Evolutionary conservation across 2,113 vertebrate genomes (phyloP), one percentile per base, ranked within the genome.

Genomic region (Campylomormyrus numenius): DNA sequence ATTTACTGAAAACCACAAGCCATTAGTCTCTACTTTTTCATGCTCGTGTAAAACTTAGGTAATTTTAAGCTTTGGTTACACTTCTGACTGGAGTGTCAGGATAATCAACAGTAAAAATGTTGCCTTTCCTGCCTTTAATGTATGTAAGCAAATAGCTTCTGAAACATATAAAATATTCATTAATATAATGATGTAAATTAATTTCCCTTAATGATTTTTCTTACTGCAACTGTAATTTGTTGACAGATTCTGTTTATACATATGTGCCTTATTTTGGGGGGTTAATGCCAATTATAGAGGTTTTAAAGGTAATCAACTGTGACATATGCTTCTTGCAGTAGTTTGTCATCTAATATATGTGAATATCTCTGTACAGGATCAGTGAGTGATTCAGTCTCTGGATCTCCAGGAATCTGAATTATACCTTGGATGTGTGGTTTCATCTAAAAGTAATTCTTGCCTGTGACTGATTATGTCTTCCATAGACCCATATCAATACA

Each of bases 401-500:
- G 92, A 92, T 89, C 88, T 52, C 89, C 66, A 70, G 94, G 92
- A 95, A 74, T 91, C 89, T 35, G 93, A 90, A 89, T 83, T 87
- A 92, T 66, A 39, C 24, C 66, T 88, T 84, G 35, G 80, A 91
- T 85, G 0, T 88, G 89, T 66, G 21, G 21, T 90, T 90, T 89
- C 39, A 58, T 39, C 11, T 24, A 58, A 58, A 77, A 91, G 2
- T 91, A 49, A 85, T 35, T n/a, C 52, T 89, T 46, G 1, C 89
- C 10, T 77, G 88, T 62, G 70, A 45, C 50, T 58, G 89, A 89
- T 50, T 91, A 99, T 99, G 98, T 96, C 98, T 9, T 93, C 96
- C 88, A 96, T 96, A 94, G 97, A 97, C 93, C 97, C 97, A 45
- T 97, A 96, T 92, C 97, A 97, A 90, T 96, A 97, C 90, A 99